phyloP scores from a whole-genome alignment of 2,113 vertebrate genomes.

The Petrocephalus microphthalmus region DNA sequence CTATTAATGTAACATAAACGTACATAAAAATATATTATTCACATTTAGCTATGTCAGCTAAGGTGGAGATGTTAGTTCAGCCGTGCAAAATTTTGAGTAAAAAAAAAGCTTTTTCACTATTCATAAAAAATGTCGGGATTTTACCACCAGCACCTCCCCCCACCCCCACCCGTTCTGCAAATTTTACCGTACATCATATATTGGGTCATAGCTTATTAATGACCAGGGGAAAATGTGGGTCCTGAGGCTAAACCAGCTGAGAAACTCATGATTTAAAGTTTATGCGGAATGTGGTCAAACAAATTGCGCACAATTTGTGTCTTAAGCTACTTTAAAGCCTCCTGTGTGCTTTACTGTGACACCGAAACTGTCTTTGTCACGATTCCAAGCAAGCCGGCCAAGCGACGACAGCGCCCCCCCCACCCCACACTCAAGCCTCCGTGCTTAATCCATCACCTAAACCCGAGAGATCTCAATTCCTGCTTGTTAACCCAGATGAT shows the following conservation, averaged over 20 bases:
- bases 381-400: neutral
- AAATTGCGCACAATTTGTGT: neutral
- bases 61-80: neutral
- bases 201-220: neutral
- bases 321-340: neutral
- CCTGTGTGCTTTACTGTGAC: neutral
- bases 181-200: neutral
- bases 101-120: neutral
- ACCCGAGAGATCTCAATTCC: neutral
- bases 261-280: neutral
- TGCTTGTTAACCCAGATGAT: neutral
- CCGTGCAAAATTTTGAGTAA: neutral
- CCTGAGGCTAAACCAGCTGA: neutral
- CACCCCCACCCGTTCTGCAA: neutral
- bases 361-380: neutral
- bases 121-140: neutral
- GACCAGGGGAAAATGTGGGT: neutral
- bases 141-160: neutral
- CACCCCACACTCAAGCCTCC: neutral
- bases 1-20: neutral
- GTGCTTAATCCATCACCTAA: neutral
- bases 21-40: slow-evolving; percentile 2
- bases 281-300: neutral
- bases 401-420: neutral
- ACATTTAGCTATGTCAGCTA: neutral